A percentile compares a stretch with the other conserved stretches of the same genome.
Evolutionary conservation across 1,140 invertebrate species (phyloP).

Genomic region (Manduca sexta): DNA sequence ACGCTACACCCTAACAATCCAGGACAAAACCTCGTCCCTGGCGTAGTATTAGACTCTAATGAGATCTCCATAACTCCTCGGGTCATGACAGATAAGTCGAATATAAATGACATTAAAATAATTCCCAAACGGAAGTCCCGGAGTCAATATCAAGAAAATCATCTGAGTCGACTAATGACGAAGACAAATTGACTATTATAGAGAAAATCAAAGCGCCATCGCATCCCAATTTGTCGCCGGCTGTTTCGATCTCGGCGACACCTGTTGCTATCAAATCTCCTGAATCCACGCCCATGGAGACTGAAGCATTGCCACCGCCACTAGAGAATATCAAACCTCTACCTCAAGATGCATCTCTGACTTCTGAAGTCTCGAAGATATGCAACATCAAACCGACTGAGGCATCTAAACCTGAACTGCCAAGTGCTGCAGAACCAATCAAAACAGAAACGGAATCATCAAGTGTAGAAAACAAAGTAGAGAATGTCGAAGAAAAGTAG

Average conservation of each 20-base stretch:
- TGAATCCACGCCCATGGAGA: conserved; percentile 38
- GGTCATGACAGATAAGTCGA: conserved; percentile 34
- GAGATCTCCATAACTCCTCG: conserved; percentile 59
- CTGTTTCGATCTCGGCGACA: conserved; percentile 38
- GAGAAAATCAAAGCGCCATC: conserved; percentile 52
- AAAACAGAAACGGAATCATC: background rate
- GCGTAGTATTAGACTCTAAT: conserved; percentile 45
- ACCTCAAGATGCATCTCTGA: conserved; percentile 32
- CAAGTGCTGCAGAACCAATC: conserved; percentile 1
- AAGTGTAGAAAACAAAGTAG: background rate
- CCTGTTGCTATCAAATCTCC: conserved; percentile 54
- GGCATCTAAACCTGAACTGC: conserved; percentile 7
- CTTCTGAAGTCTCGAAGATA: conserved; percentile 37
- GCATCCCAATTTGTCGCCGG: conserved; percentile 35
- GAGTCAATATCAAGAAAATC: conserved; percentile 48
- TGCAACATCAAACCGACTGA: conserved; percentile 17
- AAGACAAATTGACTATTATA: conserved; percentile 46
- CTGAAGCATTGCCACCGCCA: conserved; percentile 45
- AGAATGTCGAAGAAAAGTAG: background rate
- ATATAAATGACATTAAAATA: conserved; percentile 37
- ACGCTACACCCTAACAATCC: conserved; percentile 49
- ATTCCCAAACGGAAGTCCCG: conserved; percentile 45
- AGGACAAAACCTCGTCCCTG: conserved; percentile 30
- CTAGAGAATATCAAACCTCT: conserved; percentile 43
- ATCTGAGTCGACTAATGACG: conserved; percentile 41